Conservation (phyloP, 2,888 invertebrate genomes). For the Drosophila helvetica region DNA sequence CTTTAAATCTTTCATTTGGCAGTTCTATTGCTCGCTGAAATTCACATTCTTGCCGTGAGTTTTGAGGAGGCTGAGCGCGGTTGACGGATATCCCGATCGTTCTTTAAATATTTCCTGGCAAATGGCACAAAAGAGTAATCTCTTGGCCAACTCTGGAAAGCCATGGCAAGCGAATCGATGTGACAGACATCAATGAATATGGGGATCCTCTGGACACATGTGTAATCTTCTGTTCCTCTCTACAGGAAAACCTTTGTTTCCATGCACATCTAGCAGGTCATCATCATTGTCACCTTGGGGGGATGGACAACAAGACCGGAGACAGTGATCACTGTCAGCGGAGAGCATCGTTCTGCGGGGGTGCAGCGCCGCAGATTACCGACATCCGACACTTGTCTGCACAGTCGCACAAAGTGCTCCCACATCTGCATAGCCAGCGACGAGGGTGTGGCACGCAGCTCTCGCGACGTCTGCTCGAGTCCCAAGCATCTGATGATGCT, state of each 20-base stretch:
- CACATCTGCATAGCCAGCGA: conserved; percentile 88
- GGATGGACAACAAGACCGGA: conserved; percentile 89
- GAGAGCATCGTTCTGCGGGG: conserved; percentile 87
- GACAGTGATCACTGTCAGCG: conserved; percentile 88
- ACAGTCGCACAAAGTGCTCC: conserved; percentile 87
- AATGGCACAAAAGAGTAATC: no score
- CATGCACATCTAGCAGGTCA: conserved; percentile 84
- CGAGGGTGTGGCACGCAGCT: conserved; percentile 85
- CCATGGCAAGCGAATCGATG: conserved; percentile 91
- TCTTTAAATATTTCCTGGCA: no score
- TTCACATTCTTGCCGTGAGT: no score
- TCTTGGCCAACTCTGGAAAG: no score
- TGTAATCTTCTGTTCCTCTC: background rate
- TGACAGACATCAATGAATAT: conserved; percentile 89
- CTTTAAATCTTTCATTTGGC: no score
- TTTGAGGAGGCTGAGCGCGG: no score
- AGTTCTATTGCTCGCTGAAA: no score
- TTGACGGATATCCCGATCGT: no score
- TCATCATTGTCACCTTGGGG: conserved; percentile 87
- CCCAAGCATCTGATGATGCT: conserved; percentile 88
- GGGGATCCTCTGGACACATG: background rate
- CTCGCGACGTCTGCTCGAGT: conserved; percentile 90
- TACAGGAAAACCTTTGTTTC: conserved; percentile 82
- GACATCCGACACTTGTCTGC: conserved; percentile 89
- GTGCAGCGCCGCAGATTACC: conserved; percentile 87